Percentiles rank a stretch among this genome's conserved stretches.
Conservation (phyloP, 2,797 vertebrate genomes). For the Pipistrellus kuhlii region DNA sequence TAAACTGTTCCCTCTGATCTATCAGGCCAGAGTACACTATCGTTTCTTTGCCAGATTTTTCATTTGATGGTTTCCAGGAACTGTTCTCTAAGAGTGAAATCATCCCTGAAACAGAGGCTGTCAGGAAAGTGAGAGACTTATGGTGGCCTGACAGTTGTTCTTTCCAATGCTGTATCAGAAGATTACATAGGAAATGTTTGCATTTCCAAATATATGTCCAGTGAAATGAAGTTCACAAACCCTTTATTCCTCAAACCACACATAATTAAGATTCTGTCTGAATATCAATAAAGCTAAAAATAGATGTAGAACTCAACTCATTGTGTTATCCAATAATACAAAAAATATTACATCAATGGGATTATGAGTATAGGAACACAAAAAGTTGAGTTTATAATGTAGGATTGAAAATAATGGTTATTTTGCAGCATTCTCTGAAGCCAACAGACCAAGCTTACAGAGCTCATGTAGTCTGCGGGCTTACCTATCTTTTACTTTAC, state of each 20-base stretch:
- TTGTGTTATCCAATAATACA: not conserved
- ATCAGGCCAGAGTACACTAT: not conserved
- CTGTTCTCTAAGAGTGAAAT: constrained; percentile 40
- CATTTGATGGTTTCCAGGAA: constrained; percentile 72
- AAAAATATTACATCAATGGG: constrained; percentile 6
- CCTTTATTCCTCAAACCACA: not conserved
- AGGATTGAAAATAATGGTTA: not conserved
- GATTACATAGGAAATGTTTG: not conserved
- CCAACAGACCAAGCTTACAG: not conserved
- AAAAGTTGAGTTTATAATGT: not conserved
- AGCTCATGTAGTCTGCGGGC: not conserved
- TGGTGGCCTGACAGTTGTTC: not conserved
- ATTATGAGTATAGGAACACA: not conserved
- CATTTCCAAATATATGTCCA: constrained; percentile 11
- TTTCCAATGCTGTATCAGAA: constrained; percentile 7
- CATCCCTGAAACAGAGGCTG: constrained; percentile 1
- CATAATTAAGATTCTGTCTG: not conserved
- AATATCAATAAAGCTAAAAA: not conserved
- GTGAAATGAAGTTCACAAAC: constrained; percentile 24
- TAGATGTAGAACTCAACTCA: not conserved
- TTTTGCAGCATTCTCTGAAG: not conserved
- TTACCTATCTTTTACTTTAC: not conserved
- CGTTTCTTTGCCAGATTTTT: constrained; percentile 51
- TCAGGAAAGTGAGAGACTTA: constrained; percentile 35
- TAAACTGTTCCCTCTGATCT: not conserved